Evolutionary conservation across 2,113 vertebrate species (phyloP).

Genomic region (Amia ocellicauda): DNA sequence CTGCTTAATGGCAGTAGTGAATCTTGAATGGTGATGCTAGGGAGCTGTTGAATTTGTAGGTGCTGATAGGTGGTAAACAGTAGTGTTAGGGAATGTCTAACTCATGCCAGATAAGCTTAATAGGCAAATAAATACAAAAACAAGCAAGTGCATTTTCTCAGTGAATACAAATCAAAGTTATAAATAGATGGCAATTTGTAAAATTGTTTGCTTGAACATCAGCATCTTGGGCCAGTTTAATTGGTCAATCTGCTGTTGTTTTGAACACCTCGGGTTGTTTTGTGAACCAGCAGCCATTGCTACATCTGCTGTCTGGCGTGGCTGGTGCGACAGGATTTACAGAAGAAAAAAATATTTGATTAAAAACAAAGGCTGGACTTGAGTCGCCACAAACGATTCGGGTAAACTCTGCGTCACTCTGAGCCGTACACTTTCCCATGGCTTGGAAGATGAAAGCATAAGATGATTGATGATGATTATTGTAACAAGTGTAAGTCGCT

Average conservation of each 20-base stretch:
- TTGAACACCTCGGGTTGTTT: constrained; percentile 63
- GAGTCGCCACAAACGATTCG: constrained; percentile 31
- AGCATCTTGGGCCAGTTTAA: constrained; percentile 77
- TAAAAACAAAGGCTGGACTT: constrained; percentile 45
- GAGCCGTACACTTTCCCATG: neutral
- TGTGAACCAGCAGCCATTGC: constrained; percentile 52
- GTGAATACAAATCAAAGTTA: constrained; percentile 51
- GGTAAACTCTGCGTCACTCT: neutral
- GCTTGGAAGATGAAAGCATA: neutral
- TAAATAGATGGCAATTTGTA: constrained; percentile 79
- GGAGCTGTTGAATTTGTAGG: constrained; percentile 26
- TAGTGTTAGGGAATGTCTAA: constrained; percentile 38
- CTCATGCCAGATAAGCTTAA: constrained; percentile 29
- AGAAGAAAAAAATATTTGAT: constrained; percentile 53
- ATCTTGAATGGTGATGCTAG: too few relatives aligned
- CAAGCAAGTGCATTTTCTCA: constrained; percentile 54
- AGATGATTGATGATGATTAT: too few relatives aligned
- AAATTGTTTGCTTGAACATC: constrained; percentile 72
- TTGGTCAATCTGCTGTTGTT: constrained; percentile 78
- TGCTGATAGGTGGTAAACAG: constrained; percentile 46
- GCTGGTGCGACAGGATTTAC: constrained; percentile 57
- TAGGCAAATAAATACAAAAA: constrained; percentile 28
- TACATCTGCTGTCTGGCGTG: constrained; percentile 60
- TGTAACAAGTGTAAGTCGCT: too few relatives aligned
- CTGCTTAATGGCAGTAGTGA: too few relatives aligned